Base-by-base conservation (phyloP, 2,888 invertebrate genomes). In the Drosophila neotestacea region DNA sequence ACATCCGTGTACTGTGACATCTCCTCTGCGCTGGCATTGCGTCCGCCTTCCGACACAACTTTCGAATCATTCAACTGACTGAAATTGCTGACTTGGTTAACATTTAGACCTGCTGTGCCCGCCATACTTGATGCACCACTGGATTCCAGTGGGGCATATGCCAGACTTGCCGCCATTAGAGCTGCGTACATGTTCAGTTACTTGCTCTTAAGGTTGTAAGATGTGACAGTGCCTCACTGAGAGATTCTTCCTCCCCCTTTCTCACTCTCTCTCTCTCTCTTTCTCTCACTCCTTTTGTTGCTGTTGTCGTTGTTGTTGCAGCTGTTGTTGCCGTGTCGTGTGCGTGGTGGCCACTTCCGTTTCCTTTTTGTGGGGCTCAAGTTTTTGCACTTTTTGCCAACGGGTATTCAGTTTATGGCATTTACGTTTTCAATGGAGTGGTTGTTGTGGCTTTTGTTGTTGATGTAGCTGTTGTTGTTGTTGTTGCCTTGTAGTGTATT, bases 1-100 rank as follows among this genome's bases (percentile, higher is more conserved):
- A 96, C 96, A 0, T 96, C 96, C 74, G 95, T 94, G 92, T 94
- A 58, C 16, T 60, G 60, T 10, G 55, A 62, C 6, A 13, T n/a
- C n/a, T 75, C 75, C 22, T 73, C 73, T 27, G n/a, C 32, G 51
- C 67, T 79, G 51, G 27, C 66, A 48, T 83, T 88, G 36, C 48
- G 63, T 10, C 38, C 27, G 42, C 38, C 50, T 6, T 16, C 50
- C 28, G 44, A 7, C 10, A 47, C 36, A 7, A 56, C 27, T 27
- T 6, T 4, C 13, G 63, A 55, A 42, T 55, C 13, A 27, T 71
- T 55, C 50, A 48, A 34, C 28, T 68, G 52, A 39, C 58, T 74
- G 2, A 58, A 60, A 64, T 72, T 73, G 73, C 73, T 70, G 48
- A 66, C 47, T 54, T 78, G 80, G 59, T 70, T 77, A 7, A 55